Evolutionary conservation across 1,140 invertebrate species (phyloP), one percentile per base, ranked within the genome.

Genomic region (Drosophila ananassae): DNA sequence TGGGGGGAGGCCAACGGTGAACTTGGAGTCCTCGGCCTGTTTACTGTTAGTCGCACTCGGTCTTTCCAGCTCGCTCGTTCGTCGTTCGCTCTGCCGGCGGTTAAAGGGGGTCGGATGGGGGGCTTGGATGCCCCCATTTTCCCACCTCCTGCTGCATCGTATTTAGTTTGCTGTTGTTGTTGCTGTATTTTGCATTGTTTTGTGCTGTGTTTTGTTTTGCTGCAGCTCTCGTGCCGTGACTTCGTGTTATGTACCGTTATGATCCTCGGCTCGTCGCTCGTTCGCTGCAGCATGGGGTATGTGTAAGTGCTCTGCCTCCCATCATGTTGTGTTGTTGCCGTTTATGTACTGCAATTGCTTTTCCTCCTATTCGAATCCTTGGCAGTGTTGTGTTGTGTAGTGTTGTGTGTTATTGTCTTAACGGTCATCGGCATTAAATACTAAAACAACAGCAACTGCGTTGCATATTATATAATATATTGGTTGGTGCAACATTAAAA

Each of bases 191-290:
- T 89, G 83, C 83, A 89, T 89, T 89, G 83, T 89, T 89, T 89
- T 89, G 83, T 89, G 83, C 84, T 89, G 84, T 89, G 84, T 89
- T 89, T 89, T 89, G 84, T 89, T 89, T 89, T 85, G 82, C 80
- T 84, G 80, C 80, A 82, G 83, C 82, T 85, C 75, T 89, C 84
- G 83, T 76, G 72, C 79, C 84, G 67, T 83, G 84, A 78, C 79
- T 89, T 87, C 82, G 82, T 82, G 78, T 78, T 89, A 87, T 87
- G 52, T 82, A 87, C 82, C 71, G 68, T 82, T 85, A 78, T 89
- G 83, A 89, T 89, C 76, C 58, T 83, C 83, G 84, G 83, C 83
- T 89, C 76, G 54, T 59, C 73, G 73, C 71, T 82, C 84, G 84
- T 79, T 77, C 73, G 76, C 54, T 54, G 46, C 67, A 69, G 13